Conservation (phyloP, 2,113 vertebrate species). For the Erinaceus europaeus region DNA sequence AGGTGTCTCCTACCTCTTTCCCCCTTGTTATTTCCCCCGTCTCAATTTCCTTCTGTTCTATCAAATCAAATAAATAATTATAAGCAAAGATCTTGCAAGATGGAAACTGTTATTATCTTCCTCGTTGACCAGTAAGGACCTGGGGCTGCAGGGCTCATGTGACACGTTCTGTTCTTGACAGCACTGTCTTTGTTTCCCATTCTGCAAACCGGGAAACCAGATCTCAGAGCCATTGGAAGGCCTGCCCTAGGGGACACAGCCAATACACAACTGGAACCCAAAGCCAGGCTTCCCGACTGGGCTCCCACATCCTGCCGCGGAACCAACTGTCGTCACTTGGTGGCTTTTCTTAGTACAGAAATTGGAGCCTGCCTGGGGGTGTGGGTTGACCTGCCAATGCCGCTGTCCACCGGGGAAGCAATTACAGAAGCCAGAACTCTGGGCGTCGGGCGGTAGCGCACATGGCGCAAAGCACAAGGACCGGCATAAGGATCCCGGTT, state of each 20-base stretch:
- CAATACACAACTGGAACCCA: background rate
- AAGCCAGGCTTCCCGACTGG: background rate
- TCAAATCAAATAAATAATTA: too few species aligned
- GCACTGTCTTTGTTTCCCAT: constrained; percentile 32
- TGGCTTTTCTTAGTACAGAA: background rate
- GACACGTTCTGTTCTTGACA: too few species aligned
- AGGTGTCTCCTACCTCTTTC: too few species aligned
- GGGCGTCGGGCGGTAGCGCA: too few species aligned
- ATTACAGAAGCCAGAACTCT: too few species aligned
- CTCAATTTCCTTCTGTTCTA: too few species aligned
- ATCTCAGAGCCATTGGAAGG: constrained; percentile 15
- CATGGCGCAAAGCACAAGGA: too few species aligned
- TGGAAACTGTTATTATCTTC: background rate
- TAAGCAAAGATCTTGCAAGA: background rate
- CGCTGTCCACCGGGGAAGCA: too few species aligned
- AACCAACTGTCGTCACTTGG: background rate
- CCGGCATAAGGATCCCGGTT: too few species aligned
- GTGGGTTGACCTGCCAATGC: too few species aligned
- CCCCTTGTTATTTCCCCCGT: too few species aligned
- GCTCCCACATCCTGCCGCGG: background rate
- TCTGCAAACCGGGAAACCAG: background rate
- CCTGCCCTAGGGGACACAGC: background rate
- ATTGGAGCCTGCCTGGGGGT: too few species aligned
- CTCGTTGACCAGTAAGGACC: background rate
- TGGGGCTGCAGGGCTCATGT: background rate